These are phyloP conservation scores for Marmota flaviventris DNA, from an alignment of 2,113 vertebrate species.

Conservation along the genomic window DNA sequence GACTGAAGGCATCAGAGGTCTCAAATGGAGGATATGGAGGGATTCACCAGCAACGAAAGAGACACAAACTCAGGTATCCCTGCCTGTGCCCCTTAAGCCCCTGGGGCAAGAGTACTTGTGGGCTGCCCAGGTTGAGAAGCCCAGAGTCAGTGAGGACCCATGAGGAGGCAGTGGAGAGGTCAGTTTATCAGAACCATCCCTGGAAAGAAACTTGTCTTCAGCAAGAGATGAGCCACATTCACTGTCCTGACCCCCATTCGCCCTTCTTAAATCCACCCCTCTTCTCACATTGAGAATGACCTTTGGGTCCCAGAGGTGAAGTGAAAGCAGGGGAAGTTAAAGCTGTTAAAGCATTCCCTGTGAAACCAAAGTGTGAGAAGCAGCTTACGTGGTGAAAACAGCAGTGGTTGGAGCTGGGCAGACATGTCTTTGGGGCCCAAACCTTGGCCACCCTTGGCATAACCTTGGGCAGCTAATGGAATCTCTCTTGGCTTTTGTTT, in stretches of 20 bases:
- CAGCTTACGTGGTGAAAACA: background rate
- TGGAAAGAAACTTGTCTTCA: background rate
- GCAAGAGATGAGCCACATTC: background rate
- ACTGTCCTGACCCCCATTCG: background rate
- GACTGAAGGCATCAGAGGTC: background rate
- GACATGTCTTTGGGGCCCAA: background rate
- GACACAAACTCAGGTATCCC: background rate
- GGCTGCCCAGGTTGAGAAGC: no score
- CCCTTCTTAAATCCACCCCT: background rate
- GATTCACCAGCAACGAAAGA: background rate
- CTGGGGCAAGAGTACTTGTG: background rate
- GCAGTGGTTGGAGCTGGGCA: background rate
- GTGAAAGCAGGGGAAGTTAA: constrained; percentile 10
- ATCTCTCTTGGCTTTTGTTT: background rate
- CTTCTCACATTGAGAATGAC: constrained; percentile 24
- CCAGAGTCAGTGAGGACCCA: background rate
- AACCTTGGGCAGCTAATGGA: background rate
- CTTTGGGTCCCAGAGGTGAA: background rate
- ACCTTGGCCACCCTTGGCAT: background rate
- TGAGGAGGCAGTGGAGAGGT: background rate
- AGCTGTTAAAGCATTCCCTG: background rate
- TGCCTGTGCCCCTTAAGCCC: background rate
- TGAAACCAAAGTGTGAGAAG: background rate
- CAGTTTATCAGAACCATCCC: background rate
- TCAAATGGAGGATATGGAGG: background rate